Conservation (phyloP, 1,140 invertebrate species). For the Eriosoma lanigerum region DNA sequence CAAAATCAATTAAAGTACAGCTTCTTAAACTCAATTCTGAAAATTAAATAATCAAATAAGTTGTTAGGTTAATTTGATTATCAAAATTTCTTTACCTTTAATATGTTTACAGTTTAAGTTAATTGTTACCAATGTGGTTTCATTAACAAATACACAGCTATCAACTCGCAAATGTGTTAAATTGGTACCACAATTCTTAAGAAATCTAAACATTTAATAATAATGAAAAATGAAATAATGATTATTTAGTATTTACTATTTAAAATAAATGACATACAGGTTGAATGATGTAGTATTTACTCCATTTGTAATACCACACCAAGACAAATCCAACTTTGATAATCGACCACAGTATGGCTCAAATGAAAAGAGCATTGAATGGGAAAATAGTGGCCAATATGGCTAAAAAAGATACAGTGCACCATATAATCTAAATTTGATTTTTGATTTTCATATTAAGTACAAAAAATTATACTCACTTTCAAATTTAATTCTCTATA, state of each 20-base stretch:
- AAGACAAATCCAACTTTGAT: conserved; percentile 79
- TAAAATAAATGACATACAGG: conserved; percentile 61
- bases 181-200: conserved; percentile 66
- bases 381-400: conserved; percentile 62
- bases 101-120: conserved; percentile 11
- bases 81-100: not conserved
- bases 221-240: not conserved
- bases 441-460: conserved; percentile 45
- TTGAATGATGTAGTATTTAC: conserved; percentile 62
- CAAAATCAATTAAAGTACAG: conserved; percentile 57
- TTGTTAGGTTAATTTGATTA: not conserved
- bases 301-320: conserved; percentile 78
- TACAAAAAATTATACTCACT: conserved; percentile 58
- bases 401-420: conserved; percentile 58
- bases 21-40: conserved; percentile 69
- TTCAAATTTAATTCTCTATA: conserved; percentile 79
- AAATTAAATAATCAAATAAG: not conserved
- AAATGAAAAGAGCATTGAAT: conserved; percentile 61
- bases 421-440: not conserved
- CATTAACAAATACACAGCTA: conserved; percentile 74
- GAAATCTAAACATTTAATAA: conserved; percentile 63
- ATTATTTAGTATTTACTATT: conserved; percentile 47
- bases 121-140: conserved; percentile 55
- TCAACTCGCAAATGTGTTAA: conserved; percentile 73
- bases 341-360: conserved; percentile 67